phyloP scores from a whole-genome alignment of 2,888 invertebrate species.

The Geotrupes spiniger region DNA sequence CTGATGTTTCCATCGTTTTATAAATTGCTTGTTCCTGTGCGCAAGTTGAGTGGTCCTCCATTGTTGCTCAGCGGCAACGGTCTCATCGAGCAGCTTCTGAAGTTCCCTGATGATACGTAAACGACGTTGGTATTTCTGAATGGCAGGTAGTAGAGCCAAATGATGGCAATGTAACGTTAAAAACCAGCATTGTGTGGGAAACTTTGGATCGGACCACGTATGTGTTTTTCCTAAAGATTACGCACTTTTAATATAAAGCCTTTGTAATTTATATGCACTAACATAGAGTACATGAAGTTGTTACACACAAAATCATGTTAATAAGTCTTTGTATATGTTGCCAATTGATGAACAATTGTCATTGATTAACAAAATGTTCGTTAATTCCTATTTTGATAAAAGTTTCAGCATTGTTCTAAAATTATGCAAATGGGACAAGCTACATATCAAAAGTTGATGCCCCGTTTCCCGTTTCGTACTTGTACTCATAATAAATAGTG shows the following conservation, averaged over 20 bases:
- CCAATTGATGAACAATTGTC: too few species aligned
- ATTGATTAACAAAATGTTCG: too few species aligned
- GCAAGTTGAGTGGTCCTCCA: conserved; percentile 79
- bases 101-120: conserved; percentile 77
- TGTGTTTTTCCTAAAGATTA: conserved; percentile 52
- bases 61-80: conserved; percentile 75
- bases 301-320: too few species aligned
- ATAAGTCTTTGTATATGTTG: too few species aligned
- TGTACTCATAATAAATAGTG: too few species aligned
- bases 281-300: too few species aligned
- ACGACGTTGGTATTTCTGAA: conserved; percentile 78
- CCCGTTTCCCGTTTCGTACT: too few species aligned
- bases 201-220: conserved; percentile 78
- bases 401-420: too few species aligned
- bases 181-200: conserved; percentile 97
- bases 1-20: conserved; percentile 86
- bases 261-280: conserved; percentile 5
- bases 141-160: conserved; percentile 83
- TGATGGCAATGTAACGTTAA: conserved; percentile 93
- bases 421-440: too few species aligned
- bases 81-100: conserved; percentile 82
- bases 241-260: conserved; percentile 8
- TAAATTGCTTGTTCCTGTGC: conserved; percentile 74
- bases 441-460: too few species aligned
- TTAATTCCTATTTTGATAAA: too few species aligned